Evolutionary conservation across 2,797 vertebrate genomes (phyloP).

Genomic region (Synanceia verrucosa): DNA sequence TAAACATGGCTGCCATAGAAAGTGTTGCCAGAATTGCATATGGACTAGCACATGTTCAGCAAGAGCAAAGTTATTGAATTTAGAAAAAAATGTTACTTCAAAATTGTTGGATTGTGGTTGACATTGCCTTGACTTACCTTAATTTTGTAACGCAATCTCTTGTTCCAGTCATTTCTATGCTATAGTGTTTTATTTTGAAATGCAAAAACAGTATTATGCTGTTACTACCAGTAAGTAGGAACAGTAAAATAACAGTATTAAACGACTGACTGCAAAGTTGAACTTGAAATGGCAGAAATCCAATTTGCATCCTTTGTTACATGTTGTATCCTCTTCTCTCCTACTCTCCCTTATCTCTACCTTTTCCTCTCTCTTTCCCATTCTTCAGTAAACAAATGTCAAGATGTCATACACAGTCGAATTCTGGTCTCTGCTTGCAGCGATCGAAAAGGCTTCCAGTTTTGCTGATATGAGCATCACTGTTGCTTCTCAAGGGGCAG

Average conservation of each 20-base stretch:
- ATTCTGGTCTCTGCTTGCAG: constrained; percentile 18
- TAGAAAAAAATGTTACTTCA: no score
- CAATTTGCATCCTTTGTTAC: constrained; percentile 24
- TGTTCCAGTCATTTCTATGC: no score
- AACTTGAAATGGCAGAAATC: constrained; percentile 22
- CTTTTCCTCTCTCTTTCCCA: neutral
- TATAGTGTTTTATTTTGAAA: no score
- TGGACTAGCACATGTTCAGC: no score
- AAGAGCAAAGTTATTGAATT: no score
- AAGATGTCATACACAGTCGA: constrained; percentile 38
- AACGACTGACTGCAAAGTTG: neutral
- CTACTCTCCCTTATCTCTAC: neutral
- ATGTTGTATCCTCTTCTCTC: constrained; percentile 22
- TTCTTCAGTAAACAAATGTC: constrained; percentile 39
- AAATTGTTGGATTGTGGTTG: no score
- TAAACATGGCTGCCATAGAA: no score
- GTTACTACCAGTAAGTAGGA: no score
- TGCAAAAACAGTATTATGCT: no score
- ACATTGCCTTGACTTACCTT: no score
- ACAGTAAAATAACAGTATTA: neutral
- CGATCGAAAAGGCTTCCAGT: constrained; percentile 13
- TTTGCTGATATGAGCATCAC: constrained; percentile 47
- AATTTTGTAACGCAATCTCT: no score
- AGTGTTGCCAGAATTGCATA: no score
- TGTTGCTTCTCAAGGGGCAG: constrained; percentile 27